phyloP scores from a whole-genome alignment of 2,888 invertebrate genomes.

The Athalia rosae region DNA sequence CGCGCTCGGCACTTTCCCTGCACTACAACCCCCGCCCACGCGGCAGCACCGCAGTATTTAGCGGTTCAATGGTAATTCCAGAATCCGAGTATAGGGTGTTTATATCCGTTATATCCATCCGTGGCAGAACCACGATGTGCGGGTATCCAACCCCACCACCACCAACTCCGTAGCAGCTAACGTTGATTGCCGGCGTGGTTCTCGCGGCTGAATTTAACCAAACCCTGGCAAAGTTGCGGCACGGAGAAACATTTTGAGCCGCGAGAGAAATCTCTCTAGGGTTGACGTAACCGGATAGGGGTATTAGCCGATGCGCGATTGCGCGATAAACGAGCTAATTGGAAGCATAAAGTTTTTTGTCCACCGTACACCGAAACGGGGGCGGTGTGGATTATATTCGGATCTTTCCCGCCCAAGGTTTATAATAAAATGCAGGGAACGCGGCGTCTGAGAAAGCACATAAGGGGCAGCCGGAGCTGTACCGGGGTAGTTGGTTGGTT shows the following conservation, averaged over 20 bases:
- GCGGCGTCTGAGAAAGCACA: too few relatives aligned
- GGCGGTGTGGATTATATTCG: too few relatives aligned
- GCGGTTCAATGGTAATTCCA: constrained; percentile 5
- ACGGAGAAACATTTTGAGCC: not conserved
- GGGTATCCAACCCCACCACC: not conserved
- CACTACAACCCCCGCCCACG: not conserved
- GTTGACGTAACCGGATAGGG: not conserved
- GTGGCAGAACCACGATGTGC: not conserved
- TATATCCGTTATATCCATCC: constrained; percentile 22
- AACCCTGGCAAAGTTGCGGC: not conserved
- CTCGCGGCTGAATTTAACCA: not conserved
- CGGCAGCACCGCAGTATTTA: constrained; percentile 6
- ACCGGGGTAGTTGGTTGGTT: not conserved
- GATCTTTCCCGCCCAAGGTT: too few relatives aligned
- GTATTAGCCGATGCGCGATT: too few relatives aligned
- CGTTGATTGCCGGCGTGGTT: constrained; percentile 8
- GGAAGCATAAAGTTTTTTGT: too few relatives aligned
- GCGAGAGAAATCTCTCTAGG: not conserved
- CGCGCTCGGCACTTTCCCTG: not conserved
- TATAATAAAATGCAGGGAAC: too few relatives aligned
- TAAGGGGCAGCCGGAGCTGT: too few relatives aligned
- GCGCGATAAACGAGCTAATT: too few relatives aligned
- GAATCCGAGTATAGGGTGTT: constrained; percentile 20
- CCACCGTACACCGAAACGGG: too few relatives aligned
- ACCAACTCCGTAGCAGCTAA: not conserved